phyloP scores from a whole-genome alignment of 2,888 invertebrate genomes.

The Plutella xylostella region DNA sequence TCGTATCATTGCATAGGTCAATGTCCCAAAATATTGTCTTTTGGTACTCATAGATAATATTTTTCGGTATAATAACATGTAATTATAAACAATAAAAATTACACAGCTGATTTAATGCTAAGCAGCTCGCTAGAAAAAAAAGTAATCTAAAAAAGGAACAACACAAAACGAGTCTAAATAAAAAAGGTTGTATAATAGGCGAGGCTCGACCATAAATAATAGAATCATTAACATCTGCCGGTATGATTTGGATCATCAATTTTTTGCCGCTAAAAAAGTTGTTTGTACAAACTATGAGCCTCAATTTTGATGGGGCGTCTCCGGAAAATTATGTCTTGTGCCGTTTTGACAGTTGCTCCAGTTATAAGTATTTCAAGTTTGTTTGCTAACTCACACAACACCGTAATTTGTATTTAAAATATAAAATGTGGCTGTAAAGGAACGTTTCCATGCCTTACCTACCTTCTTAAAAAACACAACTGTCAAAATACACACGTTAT shows the following conservation, averaged over 20 bases:
- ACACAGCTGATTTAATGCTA: slow-evolving; percentile 27
- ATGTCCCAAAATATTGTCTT: too few relatives aligned
- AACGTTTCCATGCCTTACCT: too few relatives aligned
- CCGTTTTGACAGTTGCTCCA: slow-evolving; percentile 45
- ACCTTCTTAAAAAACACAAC: too few relatives aligned
- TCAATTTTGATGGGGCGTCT: slow-evolving; percentile 37
- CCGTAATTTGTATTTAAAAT: too few relatives aligned
- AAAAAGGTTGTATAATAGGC: slow-evolving; percentile 37
- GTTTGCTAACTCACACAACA: too few relatives aligned
- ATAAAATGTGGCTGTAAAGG: too few relatives aligned
- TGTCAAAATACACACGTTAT: too few relatives aligned
- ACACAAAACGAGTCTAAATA: background rate
- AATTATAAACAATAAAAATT: slow-evolving; percentile 29
- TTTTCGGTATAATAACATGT: too few relatives aligned
- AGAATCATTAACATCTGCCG: slow-evolving; percentile 68
- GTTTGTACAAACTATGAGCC: slow-evolving; percentile 22
- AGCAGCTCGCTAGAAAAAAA: slow-evolving; percentile 22
- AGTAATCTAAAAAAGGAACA: slow-evolving; percentile 7
- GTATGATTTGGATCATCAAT: slow-evolving; percentile 53
- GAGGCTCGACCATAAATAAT: slow-evolving; percentile 59
- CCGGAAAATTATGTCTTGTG: slow-evolving; percentile 38
- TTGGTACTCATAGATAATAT: too few relatives aligned
- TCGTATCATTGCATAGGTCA: too few relatives aligned
- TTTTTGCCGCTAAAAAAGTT: slow-evolving; percentile 42
- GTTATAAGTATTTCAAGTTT: too few relatives aligned